A percentile compares a stretch with the other conserved stretches of the same genome.
Conservation (phyloP, 2,888 invertebrate species). For the Synergus gifuensis region DNA sequence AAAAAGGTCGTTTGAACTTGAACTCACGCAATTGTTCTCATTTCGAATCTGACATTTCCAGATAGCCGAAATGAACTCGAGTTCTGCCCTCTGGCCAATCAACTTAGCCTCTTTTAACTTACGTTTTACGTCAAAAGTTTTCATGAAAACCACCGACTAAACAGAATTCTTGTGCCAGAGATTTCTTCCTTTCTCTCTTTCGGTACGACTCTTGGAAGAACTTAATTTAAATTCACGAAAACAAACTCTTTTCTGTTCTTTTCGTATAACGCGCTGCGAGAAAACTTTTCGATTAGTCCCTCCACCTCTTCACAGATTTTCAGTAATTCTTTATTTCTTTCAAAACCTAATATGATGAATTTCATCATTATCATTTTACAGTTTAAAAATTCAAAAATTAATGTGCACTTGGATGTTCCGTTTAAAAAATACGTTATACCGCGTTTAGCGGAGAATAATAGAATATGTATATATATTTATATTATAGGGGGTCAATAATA, state of each 20-base stretch:
- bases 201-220: slow-evolving; percentile 19
- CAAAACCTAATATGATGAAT: neutral
- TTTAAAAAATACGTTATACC: too few species aligned
- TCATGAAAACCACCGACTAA: slow-evolving; percentile 22
- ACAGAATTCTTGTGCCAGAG: slow-evolving; percentile 25
- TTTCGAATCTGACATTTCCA: neutral
- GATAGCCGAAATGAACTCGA: slow-evolving; percentile 12
- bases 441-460: too few species aligned
- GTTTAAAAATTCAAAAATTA: too few species aligned
- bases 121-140: slow-evolving; percentile 32
- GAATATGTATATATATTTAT: too few species aligned
- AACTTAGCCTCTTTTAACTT: slow-evolving; percentile 11
- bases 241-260: slow-evolving; percentile 35
- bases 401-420: too few species aligned
- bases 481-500: too few species aligned
- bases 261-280: slow-evolving; percentile 29
- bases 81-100: slow-evolving; percentile 29
- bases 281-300: slow-evolving; percentile 35
- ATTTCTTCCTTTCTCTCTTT: slow-evolving; percentile 1
- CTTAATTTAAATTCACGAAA: slow-evolving; percentile 36
- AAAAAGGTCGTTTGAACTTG: slow-evolving; percentile 24
- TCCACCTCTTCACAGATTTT: slow-evolving; percentile 34
- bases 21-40: slow-evolving; percentile 17
- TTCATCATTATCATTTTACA: neutral
- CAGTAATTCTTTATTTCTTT: slow-evolving; percentile 14